Evolutionary conservation across 2,888 invertebrate genomes (phyloP).

Genomic region (Limnephilus auricula): DNA sequence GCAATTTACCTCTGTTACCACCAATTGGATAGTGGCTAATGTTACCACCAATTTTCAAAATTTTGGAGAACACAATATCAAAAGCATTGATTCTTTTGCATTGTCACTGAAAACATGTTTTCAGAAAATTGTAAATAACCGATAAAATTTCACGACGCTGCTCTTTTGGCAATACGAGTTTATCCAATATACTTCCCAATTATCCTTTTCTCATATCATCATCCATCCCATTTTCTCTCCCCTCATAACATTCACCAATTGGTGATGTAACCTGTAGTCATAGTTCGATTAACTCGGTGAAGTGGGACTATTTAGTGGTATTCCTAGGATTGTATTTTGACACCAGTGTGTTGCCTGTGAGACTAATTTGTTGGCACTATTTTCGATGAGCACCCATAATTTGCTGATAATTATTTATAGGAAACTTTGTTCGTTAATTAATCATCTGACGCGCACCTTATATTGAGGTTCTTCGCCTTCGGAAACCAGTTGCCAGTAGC

Average conservation of each 20-base stretch:
- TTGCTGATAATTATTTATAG: not conserved
- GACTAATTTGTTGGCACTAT: not conserved
- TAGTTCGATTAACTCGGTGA: not conserved
- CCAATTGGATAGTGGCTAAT: too few species aligned
- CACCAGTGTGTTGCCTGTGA: too few species aligned
- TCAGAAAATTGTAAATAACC: too few species aligned
- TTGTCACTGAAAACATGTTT: too few species aligned
- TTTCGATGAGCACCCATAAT: not conserved
- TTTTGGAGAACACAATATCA: too few species aligned
- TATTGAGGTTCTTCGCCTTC: not conserved
- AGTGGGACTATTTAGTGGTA: not conserved
- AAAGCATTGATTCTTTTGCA: too few species aligned
- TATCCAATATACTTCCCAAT: not conserved
- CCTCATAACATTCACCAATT: not conserved
- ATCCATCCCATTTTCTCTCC: not conserved
- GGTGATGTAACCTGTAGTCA: not conserved
- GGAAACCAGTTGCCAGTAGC: slow-evolving; percentile 23
- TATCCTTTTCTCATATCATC: not conserved
- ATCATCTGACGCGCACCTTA: not conserved
- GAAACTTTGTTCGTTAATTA: not conserved
- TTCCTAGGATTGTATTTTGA: too few species aligned
- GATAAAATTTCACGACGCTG: not conserved
- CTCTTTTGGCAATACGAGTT: not conserved
- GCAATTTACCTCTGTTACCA: too few species aligned
- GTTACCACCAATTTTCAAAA: too few species aligned